A percentile compares a stretch with the other conserved stretches of the same genome.
Conservation (phyloP, 2,113 vertebrate genomes). For the Bostrychus sinensis region DNA sequence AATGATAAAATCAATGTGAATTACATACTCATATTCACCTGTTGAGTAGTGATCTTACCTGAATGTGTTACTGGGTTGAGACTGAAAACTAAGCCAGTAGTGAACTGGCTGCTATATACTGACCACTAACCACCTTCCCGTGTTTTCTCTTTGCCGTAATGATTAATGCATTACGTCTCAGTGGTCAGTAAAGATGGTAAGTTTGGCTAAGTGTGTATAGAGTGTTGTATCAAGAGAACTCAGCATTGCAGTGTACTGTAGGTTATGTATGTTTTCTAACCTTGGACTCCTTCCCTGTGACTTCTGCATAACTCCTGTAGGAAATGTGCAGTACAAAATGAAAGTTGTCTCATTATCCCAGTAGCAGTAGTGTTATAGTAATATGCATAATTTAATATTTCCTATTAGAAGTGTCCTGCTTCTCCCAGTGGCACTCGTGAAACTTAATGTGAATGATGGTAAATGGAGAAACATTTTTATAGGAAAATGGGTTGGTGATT, state of each 20-base stretch:
- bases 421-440: background rate
- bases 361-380: background rate
- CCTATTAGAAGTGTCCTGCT: background rate
- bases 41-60: background rate
- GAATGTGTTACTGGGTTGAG: background rate
- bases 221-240: constrained; percentile 22
- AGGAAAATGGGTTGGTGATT: no score
- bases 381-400: background rate
- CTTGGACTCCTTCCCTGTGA: background rate
- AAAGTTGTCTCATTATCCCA: background rate
- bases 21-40: background rate
- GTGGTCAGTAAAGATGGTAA: constrained; percentile 97
- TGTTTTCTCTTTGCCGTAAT: constrained; percentile 74
- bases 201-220: constrained; percentile 57
- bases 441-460: background rate
- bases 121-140: constrained; percentile 55
- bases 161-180: constrained; percentile 82
- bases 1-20: no score
- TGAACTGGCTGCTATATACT: constrained; percentile 2
- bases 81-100: background rate
- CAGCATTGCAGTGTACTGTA: background rate
- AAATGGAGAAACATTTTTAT: background rate
- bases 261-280: background rate
- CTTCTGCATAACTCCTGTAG: background rate
- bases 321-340: background rate